These are phyloP conservation scores for Orbicella faveolata DNA, from an alignment of 64 coral and sea anemone genomes.

Conservation along the genomic window DNA sequence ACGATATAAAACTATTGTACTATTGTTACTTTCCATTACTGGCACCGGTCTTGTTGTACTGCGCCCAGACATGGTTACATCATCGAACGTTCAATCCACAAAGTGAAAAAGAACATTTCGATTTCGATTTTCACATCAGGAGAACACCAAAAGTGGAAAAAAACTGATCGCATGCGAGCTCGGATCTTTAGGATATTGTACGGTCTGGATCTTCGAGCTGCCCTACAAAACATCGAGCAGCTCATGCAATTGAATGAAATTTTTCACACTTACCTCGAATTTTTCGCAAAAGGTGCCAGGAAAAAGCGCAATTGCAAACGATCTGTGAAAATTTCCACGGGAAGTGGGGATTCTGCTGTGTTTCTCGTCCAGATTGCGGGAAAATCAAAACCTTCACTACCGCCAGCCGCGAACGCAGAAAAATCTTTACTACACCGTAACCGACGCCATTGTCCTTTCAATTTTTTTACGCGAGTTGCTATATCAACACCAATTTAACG, in stretches of 20 bases:
- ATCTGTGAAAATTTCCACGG: background rate
- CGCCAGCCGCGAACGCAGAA: conserved; percentile 16
- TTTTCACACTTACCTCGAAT: conserved; percentile 55
- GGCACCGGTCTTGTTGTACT: background rate
- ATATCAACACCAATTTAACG: conserved; percentile 55
- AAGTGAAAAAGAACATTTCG: background rate
- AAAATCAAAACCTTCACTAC: background rate
- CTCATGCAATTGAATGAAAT: conserved; percentile 66
- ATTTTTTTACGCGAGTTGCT: conserved; percentile 69
- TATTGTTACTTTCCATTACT: conserved; percentile 31
- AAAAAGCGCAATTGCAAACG: background rate
- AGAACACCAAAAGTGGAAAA: background rate
- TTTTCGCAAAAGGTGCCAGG: background rate
- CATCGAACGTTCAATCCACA: background rate
- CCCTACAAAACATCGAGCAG: background rate
- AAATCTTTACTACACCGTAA: conserved; percentile 69
- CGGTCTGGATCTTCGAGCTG: background rate
- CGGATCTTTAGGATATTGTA: background rate
- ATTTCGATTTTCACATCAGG: background rate
- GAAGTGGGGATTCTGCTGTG: background rate
- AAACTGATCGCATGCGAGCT: background rate
- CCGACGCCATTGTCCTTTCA: conserved; percentile 75
- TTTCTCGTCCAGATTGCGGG: background rate
- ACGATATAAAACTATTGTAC: conserved; percentile 35
- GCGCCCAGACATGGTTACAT: background rate